phyloP scores from a whole-genome alignment of 2,888 invertebrate species.

The Lymantria dispar region DNA sequence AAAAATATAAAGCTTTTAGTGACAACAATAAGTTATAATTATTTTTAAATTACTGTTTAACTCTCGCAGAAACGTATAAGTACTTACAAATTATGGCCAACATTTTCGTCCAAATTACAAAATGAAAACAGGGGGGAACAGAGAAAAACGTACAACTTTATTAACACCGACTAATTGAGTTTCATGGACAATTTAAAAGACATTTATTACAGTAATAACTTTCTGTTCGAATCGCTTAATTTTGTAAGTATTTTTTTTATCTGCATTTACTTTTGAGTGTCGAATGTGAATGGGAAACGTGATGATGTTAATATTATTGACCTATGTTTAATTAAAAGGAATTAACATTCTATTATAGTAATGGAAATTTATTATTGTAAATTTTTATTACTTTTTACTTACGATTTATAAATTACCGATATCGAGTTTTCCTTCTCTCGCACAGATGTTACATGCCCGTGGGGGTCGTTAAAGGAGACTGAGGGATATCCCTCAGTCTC shows the following conservation, averaged over 20 bases:
- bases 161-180: slow-evolving; percentile 26
- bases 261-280: background rate
- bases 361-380: no score
- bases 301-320: background rate
- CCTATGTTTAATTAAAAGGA: no score
- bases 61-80: background rate
- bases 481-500: no score
- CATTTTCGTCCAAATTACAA: slow-evolving; percentile 11
- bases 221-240: slow-evolving; percentile 20
- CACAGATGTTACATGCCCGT: no score
- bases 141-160: slow-evolving; percentile 7
- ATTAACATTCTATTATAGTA: no score
- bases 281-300: background rate
- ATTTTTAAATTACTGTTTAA: slow-evolving; percentile 1
- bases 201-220: slow-evolving; percentile 27
- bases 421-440: no score
- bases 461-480: no score
- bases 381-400: no score
- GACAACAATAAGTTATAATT: background rate
- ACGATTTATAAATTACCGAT: no score
- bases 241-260: slow-evolving; percentile 3
- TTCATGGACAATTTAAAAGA: slow-evolving; percentile 26
- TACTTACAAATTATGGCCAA: slow-evolving; percentile 19
- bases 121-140: slow-evolving; percentile 4
- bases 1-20: background rate